Evolutionary conservation across 2,797 vertebrate species (phyloP), one percentile per base, ranked within the genome.

Genomic region (Sebastes hubbsi): DNA sequence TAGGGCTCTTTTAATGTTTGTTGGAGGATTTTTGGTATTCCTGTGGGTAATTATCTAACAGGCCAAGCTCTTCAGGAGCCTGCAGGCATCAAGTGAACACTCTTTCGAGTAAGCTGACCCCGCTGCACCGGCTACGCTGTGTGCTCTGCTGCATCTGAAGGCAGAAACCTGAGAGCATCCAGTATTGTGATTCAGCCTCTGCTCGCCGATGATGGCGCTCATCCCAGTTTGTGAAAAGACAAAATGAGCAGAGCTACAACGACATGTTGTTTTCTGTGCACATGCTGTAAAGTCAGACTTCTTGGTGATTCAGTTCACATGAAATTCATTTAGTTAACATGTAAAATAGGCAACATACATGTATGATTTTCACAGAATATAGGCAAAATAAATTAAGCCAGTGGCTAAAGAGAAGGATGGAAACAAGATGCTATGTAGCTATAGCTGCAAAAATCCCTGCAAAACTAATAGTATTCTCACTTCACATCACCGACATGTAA

Each of bases 1-100:
- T 49, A 20, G 24, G 55, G 14, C 29, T 65, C 16, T 77, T 83
- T 62, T 72, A 6, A 8, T 54, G 55, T 78, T 42, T 58, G 59
- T 11, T 71, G 62, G 32, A 82, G 73, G 60, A 34, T 81, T 86
- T 84, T 84, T 65, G 46, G 16, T 81, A 77, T 86, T 87, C 85
- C 83, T 59, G 4, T 82, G 86, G 77, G 88, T 88, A 80, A 80
- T 83, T 83, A 83, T 76, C 65, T 82, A 83, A 86, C 77, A 52
- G 29, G 78, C 59, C n/a, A n/a, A 66, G 77, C 73, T 89, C 76
- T 79, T 22, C 75, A 63, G 77, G n/a, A 83, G 86, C 84, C 83
- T 52, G 61, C 69, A 75, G 84, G 77, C 84, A 70, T 77, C 30
- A 46, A 60, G 73, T 67, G 75, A 87, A 78, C 20, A 66, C 16